Evolutionary conservation across 2,113 vertebrate species (phyloP).

Genomic region (Hippocampus abdominalis): DNA sequence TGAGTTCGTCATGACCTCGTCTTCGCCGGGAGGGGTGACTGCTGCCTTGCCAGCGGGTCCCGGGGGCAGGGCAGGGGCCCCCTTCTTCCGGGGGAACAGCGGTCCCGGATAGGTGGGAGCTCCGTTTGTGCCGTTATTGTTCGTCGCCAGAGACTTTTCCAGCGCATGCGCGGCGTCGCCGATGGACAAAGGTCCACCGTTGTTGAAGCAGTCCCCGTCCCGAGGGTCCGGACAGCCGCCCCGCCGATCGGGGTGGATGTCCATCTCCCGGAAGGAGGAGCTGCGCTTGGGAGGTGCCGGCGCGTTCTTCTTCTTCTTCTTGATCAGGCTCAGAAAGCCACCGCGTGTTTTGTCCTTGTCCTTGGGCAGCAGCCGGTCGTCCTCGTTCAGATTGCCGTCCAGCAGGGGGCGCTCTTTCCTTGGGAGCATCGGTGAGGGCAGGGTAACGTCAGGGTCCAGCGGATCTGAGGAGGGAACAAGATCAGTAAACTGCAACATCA

Average conservation of each 20-base stretch:
- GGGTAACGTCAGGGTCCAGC: slow-evolving; percentile 77
- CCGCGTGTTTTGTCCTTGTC: slow-evolving; percentile 87
- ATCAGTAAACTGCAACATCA: not conserved
- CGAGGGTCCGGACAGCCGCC: slow-evolving; percentile 62
- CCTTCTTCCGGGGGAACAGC: slow-evolving; percentile 83
- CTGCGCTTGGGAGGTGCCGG: slow-evolving; percentile 90
- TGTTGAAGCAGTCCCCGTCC: slow-evolving; percentile 75
- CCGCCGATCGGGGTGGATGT: slow-evolving; percentile 72
- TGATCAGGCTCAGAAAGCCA: slow-evolving; percentile 88
- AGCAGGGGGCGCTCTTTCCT: slow-evolving; percentile 81
- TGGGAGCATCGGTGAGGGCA: slow-evolving; percentile 84
- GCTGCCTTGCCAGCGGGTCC: slow-evolving; percentile 62
- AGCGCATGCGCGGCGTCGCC: slow-evolving; percentile 39
- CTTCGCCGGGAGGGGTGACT: slow-evolving; percentile 72
- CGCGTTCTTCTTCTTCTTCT: slow-evolving; percentile 94
- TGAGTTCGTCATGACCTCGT: slow-evolving; percentile 76
- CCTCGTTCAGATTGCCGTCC: slow-evolving; percentile 82
- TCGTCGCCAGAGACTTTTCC: slow-evolving; percentile 74
- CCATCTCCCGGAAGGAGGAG: slow-evolving; percentile 91
- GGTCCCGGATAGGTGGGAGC: slow-evolving; percentile 74
- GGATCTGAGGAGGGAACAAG: slow-evolving; percentile 69
- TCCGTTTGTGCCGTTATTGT: slow-evolving; percentile 81
- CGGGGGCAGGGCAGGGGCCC: slow-evolving; percentile 65
- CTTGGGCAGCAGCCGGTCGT: slow-evolving; percentile 86
- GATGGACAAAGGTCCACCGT: slow-evolving; percentile 56